phyloP scores from a whole-genome alignment of 2,888 invertebrate genomes.

The Entomobrya multifasciata region DNA sequence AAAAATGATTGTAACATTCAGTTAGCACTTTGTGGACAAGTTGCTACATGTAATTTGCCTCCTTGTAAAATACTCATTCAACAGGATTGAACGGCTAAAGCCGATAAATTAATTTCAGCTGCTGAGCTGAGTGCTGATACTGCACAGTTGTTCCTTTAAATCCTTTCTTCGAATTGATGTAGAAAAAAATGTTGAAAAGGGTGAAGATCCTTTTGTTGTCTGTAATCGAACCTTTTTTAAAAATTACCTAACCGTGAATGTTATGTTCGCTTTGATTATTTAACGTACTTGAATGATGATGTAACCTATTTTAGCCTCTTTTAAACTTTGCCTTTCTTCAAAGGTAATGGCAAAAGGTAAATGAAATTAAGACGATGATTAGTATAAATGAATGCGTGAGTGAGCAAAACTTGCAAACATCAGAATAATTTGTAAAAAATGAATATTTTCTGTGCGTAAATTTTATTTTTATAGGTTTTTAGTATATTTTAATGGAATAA shows the following conservation, averaged over 20 bases:
- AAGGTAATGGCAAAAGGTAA: not conserved
- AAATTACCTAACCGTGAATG: conserved; percentile 24
- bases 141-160: no score
- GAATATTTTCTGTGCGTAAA: not conserved
- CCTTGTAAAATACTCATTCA: not conserved
- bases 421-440: no score
- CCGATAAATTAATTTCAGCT: no score
- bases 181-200: not conserved
- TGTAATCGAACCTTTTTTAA: not conserved
- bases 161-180: no score
- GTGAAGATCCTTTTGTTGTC: not conserved
- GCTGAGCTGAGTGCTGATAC: no score
- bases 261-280: conserved; percentile 5
- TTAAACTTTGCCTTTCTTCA: conserved; percentile 9
- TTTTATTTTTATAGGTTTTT: not conserved
- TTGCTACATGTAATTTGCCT: not conserved
- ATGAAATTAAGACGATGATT: not conserved
- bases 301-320: conserved; percentile 35
- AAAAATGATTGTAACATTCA: no score
- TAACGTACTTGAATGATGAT: conserved; percentile 7
- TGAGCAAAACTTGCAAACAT: not conserved
- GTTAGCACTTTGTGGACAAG: no score
- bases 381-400: conserved; percentile 20
- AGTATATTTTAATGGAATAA: conserved; percentile 20
- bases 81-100: no score